These are phyloP conservation scores for Acanthosoma haemorrhoidale DNA, from an alignment of 2,888 invertebrate species.

Conservation along the genomic window DNA sequence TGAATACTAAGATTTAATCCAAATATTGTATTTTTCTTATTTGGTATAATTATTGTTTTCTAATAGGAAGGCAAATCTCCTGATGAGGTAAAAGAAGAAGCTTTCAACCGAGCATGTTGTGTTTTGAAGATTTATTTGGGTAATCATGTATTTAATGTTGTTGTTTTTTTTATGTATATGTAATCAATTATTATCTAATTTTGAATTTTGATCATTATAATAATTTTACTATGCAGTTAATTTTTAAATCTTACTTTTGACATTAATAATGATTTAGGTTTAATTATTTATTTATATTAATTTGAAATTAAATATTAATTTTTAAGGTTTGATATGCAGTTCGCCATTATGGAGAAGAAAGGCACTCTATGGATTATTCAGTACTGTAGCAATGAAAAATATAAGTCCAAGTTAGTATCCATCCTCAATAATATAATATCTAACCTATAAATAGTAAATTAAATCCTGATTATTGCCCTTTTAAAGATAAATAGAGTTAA, in stretches of 20 bases:
- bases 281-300: not conserved
- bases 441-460: not conserved
- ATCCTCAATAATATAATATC: not conserved
- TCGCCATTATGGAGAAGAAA: conserved; percentile 50
- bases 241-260: not conserved
- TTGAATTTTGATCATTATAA: not conserved
- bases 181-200: too few relatives aligned
- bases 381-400: conserved; percentile 52
- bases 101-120: conserved; percentile 53
- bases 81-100: conserved; percentile 54
- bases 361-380: conserved; percentile 53
- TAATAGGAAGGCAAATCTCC: conserved; percentile 47
- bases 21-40: too few relatives aligned
- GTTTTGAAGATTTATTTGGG: conserved; percentile 53
- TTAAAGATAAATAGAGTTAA: too few relatives aligned
- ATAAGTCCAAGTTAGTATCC: conserved; percentile 42
- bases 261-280: not conserved
- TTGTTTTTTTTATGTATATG: too few relatives aligned
- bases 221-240: not conserved
- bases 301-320: not conserved
- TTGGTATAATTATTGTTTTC: not conserved
- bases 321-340: conserved; percentile 50
- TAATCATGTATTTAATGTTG: too few relatives aligned
- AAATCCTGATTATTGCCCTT: not conserved
- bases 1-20: not conserved